These are phyloP conservation scores for Sarotherodon lohbergeri DNA, from an alignment of 2,113 vertebrate species.

Conservation along the genomic window DNA sequence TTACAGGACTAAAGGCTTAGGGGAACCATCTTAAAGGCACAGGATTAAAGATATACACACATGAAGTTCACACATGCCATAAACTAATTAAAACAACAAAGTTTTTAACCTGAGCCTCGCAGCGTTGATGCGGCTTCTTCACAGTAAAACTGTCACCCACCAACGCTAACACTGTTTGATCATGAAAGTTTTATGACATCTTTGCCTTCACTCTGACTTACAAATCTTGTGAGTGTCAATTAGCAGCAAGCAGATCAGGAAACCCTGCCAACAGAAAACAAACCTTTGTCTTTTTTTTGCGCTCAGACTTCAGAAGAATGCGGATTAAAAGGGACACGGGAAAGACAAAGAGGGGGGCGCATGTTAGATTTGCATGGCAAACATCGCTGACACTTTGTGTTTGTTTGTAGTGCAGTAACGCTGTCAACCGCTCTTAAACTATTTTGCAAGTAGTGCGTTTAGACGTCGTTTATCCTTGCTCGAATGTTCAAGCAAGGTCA, in stretches of 20 bases:
- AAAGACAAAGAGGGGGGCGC: slow-evolving; percentile 27
- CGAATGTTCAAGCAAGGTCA: not conserved
- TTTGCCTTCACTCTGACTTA: slow-evolving; percentile 44
- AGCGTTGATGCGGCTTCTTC: not conserved
- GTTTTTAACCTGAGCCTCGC: slow-evolving; percentile 12
- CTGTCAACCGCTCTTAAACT: not conserved
- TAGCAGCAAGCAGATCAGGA: slow-evolving; percentile 56
- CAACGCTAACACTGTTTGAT: slow-evolving; percentile 46
- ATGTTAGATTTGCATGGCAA: slow-evolving; percentile 38
- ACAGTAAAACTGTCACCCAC: slow-evolving; percentile 23
- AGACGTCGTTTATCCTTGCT: not conserved
- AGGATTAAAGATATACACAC: not conserved
- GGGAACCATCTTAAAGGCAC: not conserved
- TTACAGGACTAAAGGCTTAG: not conserved
- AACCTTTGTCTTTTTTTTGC: slow-evolving; percentile 47
- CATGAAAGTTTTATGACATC: slow-evolving; percentile 51
- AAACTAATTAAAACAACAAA: slow-evolving; percentile 19
- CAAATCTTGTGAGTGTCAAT: slow-evolving; percentile 59
- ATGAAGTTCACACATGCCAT: not conserved
- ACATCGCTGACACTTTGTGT: slow-evolving; percentile 42
- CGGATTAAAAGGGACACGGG: slow-evolving; percentile 43
- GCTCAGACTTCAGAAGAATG: slow-evolving; percentile 27
- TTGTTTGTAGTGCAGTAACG: slow-evolving; percentile 26
- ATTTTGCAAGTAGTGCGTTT: not conserved
- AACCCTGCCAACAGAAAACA: slow-evolving; percentile 43